Evolutionary conservation across 2,113 vertebrate species (phyloP), one percentile per base, ranked within the genome.

Genomic region (Gymnogyps californianus): DNA sequence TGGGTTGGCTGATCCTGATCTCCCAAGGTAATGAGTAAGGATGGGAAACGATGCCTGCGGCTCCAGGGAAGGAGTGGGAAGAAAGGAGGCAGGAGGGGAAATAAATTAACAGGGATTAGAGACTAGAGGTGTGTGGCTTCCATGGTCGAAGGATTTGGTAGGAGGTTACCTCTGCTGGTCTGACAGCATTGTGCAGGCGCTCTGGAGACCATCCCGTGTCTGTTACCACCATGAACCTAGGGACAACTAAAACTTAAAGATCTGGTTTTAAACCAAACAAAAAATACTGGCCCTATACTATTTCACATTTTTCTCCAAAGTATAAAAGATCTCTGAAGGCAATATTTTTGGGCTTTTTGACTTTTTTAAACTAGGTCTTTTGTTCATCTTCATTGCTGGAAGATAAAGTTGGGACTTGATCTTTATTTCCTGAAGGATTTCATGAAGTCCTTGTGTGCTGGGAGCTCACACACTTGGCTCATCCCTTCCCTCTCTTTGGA

Each of bases 151-250:
- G 52, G 42, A n/a, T 34, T 47, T 5, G 34, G 29, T 10, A 26
- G 64, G n/a, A 86, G 40, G 52, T 57, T 31, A 5, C 11, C 31
- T 40, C 18, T 67, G 34, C 55, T 80, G 66, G 7, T 3, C 32
- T 21, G 7, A 3, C 13, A 47, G 47, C 0, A 0, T 6, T 10
- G 49, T 51, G 70, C 10, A 59, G 26, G 24, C 5, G 8, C 55
- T 42, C 31, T 62, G 65, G 71, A 78, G 21, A 58, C 12, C 31
- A 29, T 4, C 55, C 64, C 11, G 0, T 10, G 18, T 19, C 79
- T 64, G 57, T 4, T 31, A 16, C 21, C 46, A 22, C 44, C 47
- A 24, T 16, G 10, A 54, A 49, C 11, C 12, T 72, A 36, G 46
- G 28, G 16, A 64, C 40, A 61, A 1, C 11, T 16, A 9, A 11